Conservation (phyloP, 1,140 invertebrate genomes). For the Dysdera silvatica region DNA sequence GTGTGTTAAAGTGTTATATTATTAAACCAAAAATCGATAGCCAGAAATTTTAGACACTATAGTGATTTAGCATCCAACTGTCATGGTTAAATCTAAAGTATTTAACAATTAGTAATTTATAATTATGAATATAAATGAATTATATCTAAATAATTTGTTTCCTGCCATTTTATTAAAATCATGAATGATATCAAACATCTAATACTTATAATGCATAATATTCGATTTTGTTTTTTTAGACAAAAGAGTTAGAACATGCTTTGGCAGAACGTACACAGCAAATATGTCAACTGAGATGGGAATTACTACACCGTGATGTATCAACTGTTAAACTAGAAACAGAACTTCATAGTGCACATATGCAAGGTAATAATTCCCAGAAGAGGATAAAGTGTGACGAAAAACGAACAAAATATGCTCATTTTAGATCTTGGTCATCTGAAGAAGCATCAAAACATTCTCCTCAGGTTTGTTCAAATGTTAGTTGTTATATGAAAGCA, state of each 20-base stretch:
- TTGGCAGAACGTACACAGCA: constrained; percentile 5
- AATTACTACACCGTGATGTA: constrained; percentile 24
- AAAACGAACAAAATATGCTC: constrained; percentile 17
- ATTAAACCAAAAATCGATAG: too few species aligned
- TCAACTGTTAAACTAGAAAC: constrained; percentile 19
- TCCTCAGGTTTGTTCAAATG: background rate
- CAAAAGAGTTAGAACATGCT: constrained; percentile 12
- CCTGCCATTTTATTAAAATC: too few species aligned
- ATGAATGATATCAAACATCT: background rate
- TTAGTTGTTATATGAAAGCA: background rate
- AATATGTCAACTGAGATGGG: constrained; percentile 25
- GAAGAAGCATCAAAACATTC: constrained; percentile 7
- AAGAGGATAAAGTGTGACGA: background rate
- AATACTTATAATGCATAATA: background rate
- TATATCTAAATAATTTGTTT: too few species aligned
- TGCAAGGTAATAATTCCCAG: background rate
- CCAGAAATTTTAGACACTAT: too few species aligned
- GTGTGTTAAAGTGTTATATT: too few species aligned
- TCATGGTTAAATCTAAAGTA: too few species aligned
- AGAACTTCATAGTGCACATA: constrained; percentile 7
- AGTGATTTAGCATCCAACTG: too few species aligned
- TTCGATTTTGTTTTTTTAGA: constrained; percentile 6
- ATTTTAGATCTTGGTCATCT: constrained; percentile 12
- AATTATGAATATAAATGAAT: too few species aligned
- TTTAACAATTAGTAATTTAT: too few species aligned